Base-by-base conservation (phyloP, 2,888 invertebrate genomes). In the Phragmatobia fuliginosa region DNA sequence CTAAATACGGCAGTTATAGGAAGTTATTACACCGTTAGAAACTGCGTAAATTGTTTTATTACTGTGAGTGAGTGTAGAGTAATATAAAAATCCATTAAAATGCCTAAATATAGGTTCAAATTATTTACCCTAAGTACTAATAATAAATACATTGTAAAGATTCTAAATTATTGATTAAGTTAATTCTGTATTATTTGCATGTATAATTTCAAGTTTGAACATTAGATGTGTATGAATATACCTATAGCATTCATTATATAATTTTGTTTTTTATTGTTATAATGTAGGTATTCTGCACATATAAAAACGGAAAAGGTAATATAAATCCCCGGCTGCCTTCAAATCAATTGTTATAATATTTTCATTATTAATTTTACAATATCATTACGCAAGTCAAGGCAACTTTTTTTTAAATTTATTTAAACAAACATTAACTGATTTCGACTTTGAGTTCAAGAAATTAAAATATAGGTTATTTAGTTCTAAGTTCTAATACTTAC, bases 401-500 rank as follows among this genome's bases (percentile, higher is more conserved):
- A 49, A 49, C 21, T 21, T n/a, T 49, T 49, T 49, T 7, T 5
- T 14, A 11, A 18, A 49, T 49, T 38, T 8, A 49, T 49, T 49
- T 21, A 8, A 49, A 49, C 7, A 21, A 2, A 49, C n/a, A 60
- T 60, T 14, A 60, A 5, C 36, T 60, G 36, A n/a, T 36, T 60
- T 60, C 5, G 16, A n/a, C 5, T 33, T 60, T 14, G 36, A 18
- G 38, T 49, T 6, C 10, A n/a, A n/a, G n/a, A n/a, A n/a, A n/a
- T n/a, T n/a, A n/a, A 45, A 11, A 14, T 36, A 11, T 36, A 1
- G 7, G 18, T 5, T 41, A 18, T 41, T 18, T 41, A n/a, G n/a
- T 49, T 49, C 10, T n/a, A n/a, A n/a, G 7, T 8, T 45, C 7
- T 45, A 45, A 21, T 32, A 81, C 88, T 72, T 74, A 95, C 95